phyloP scores from a whole-genome alignment of 2,888 invertebrate genomes.

The Slavum lentiscoides region DNA sequence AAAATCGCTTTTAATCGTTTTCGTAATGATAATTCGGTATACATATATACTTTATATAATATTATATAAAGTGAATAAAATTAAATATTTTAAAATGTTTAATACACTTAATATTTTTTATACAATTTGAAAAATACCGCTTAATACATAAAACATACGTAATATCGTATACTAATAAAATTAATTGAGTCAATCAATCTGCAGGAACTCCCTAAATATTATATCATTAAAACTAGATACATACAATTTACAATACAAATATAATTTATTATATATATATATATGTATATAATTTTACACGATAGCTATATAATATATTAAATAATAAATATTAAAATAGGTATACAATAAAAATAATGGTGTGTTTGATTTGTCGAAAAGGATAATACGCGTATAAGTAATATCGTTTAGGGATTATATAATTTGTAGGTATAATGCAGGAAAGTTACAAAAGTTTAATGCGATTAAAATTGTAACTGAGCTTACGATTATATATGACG shows the following conservation, averaged over 20 bases:
- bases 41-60: too few species aligned
- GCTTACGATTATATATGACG: too few species aligned
- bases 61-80: background rate
- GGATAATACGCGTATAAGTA: background rate
- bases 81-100: background rate
- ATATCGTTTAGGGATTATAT: conserved; percentile 14
- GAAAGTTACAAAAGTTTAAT: conserved; percentile 3
- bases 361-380: conserved; percentile 29
- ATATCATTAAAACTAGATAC: background rate
- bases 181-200: background rate
- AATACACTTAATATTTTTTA: background rate
- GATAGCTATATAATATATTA: background rate
- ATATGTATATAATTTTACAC: background rate
- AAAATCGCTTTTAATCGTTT: too few species aligned
- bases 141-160: background rate
- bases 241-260: background rate
- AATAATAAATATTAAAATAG: conserved; percentile 9
- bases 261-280: background rate
- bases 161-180: background rate
- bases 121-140: background rate
- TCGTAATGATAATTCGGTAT: too few species aligned
- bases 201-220: conserved; percentile 19
- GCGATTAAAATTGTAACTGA: background rate
- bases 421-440: background rate
- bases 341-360: conserved; percentile 19